Percentiles rank a stretch among this genome's conserved stretches.
Evolutionary conservation across 2,797 vertebrate species (phyloP).

Genomic region (Sternarchorhynchus goeldii): DNA sequence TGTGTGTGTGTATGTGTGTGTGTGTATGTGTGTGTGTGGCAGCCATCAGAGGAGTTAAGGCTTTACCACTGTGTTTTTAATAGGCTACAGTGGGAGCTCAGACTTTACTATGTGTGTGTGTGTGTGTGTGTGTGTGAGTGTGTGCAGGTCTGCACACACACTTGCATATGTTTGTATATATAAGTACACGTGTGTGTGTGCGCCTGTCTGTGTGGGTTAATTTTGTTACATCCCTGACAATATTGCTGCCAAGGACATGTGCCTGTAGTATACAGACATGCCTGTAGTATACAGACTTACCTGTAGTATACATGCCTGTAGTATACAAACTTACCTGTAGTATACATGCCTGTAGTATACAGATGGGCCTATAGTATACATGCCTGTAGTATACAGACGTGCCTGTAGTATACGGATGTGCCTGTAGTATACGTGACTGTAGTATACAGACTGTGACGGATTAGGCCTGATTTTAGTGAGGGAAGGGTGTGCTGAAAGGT

Average conservation of each 20-base stretch:
- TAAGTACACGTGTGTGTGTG: no score
- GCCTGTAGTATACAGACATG: background rate
- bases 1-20: slow-evolving; percentile 1
- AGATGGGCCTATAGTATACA: no score
- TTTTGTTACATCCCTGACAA: slow-evolving; percentile 14
- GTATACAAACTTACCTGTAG: no score
- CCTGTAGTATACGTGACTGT: no score
- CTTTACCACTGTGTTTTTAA: slow-evolving; percentile 30
- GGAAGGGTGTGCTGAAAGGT: background rate
- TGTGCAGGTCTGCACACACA: background rate
- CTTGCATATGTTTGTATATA: no score
- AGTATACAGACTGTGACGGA: background rate
- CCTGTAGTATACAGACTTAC: background rate
- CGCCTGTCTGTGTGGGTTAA: slow-evolving; percentile 11
- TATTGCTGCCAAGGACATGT: slow-evolving; percentile 29
- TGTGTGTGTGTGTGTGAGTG: background rate
- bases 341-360: background rate
- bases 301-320: background rate
- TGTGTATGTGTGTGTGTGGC: background rate
- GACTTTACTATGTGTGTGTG: background rate
- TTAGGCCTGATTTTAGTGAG: background rate
- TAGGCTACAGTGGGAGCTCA: slow-evolving; percentile 3
- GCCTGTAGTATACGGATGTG: no score
- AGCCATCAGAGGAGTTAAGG: slow-evolving; percentile 1
- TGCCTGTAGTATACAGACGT: no score